Evolutionary conservation across 2,113 vertebrate genomes (phyloP).

Genomic region (Thamnaconus septentrionalis): DNA sequence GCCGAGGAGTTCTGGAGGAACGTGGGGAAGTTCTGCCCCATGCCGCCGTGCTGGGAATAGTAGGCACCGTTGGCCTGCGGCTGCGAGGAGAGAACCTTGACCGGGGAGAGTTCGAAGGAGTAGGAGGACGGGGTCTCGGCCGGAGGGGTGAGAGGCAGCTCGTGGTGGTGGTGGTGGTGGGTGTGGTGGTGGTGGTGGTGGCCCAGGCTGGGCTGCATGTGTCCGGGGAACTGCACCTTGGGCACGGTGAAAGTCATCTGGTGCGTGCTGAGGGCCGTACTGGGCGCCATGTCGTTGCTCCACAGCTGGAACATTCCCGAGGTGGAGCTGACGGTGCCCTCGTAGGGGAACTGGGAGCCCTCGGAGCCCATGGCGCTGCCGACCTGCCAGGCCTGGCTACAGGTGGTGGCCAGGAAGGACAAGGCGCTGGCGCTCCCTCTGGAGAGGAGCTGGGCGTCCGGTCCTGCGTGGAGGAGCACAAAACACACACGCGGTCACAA

Average conservation of each 20-base stretch:
- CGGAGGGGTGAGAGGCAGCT: conserved; percentile 84
- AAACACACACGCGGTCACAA: no score
- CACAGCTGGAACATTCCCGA: conserved; percentile 85
- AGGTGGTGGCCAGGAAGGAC: conserved; percentile 80
- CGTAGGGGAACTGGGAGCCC: conserved; percentile 76
- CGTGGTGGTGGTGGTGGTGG: conserved; percentile 76
- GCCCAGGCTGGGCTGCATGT: conserved; percentile 74
- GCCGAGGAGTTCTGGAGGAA: conserved; percentile 78
- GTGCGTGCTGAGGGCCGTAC: conserved; percentile 74
- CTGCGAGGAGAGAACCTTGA: conserved; percentile 80
- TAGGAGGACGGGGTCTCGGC: conserved; percentile 79
- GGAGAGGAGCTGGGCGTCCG: conserved; percentile 81
- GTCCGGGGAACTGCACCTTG: conserved; percentile 81
- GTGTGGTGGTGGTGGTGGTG: conserved; percentile 74
- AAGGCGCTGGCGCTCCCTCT: conserved; percentile 74
- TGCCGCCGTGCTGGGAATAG: conserved; percentile 76
- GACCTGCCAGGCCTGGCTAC: conserved; percentile 79
- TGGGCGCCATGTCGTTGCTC: conserved; percentile 80
- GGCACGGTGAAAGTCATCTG: conserved; percentile 81
- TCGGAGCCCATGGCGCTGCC: conserved; percentile 65
- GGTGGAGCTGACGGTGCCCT: conserved; percentile 72
- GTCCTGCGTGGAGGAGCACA: conserved; percentile 63
- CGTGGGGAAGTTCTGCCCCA: conserved; percentile 79
- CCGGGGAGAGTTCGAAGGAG: conserved; percentile 83
- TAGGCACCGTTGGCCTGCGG: conserved; percentile 69